Percentiles rank a stretch among this genome's conserved stretches.
Evolutionary conservation across 2,888 invertebrate genomes (phyloP).

Genomic region (Hymenopus coronatus): DNA sequence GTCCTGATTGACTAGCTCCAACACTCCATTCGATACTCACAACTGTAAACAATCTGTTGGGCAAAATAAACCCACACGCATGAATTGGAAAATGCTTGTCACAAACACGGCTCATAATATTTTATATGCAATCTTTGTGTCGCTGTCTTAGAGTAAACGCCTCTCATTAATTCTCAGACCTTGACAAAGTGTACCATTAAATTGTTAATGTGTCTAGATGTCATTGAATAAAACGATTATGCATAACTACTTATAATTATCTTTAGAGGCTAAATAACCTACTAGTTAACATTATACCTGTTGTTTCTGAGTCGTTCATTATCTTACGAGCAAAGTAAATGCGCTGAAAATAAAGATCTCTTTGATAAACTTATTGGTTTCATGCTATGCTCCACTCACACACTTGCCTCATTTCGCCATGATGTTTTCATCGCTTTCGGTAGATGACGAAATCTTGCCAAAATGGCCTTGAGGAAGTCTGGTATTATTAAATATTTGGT

Average conservation of each 20-base stretch:
- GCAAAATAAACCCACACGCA: neutral
- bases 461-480: slow-evolving; percentile 26
- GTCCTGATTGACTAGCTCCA: neutral
- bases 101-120: too few species aligned
- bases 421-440: slow-evolving; percentile 20
- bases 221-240: neutral
- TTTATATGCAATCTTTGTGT: too few species aligned
- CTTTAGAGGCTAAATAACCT: neutral
- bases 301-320: neutral
- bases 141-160: neutral
- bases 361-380: neutral
- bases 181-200: neutral
- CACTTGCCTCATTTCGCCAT: slow-evolving; percentile 21
- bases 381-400: neutral
- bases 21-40: neutral
- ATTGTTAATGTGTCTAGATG: neutral
- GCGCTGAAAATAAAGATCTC: neutral
- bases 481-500: neutral
- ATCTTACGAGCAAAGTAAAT: neutral
- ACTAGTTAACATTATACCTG: neutral
- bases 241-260: neutral
- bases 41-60: neutral
- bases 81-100: too few species aligned
- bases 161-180: neutral
- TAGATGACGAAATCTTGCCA: slow-evolving; percentile 26